Evolutionary conservation across 2,888 invertebrate species (phyloP).

Genomic region (Thalpophila matura): DNA sequence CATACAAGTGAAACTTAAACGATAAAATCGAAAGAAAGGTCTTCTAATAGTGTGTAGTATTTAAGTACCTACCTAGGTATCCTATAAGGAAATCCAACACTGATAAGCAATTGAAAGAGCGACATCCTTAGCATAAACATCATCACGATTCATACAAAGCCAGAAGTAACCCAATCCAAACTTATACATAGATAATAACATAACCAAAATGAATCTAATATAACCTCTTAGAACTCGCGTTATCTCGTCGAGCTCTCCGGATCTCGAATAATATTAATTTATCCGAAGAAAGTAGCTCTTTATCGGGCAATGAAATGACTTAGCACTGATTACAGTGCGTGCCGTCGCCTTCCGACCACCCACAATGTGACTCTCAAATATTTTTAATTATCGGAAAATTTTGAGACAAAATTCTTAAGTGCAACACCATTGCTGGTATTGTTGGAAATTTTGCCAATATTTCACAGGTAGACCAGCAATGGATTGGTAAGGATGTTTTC

Average conservation of each 20-base stretch:
- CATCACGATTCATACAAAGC: constrained; percentile 11
- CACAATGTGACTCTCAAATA: constrained; percentile 30
- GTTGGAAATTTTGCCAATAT: accelerated
- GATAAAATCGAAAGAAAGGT: no score
- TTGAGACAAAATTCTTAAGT: accelerated
- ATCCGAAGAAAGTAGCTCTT: constrained; percentile 75
- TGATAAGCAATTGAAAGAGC: background rate
- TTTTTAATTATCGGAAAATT: constrained; percentile 50
- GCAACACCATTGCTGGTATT: constrained; percentile 18
- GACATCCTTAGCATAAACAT: background rate
- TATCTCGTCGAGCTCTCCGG: constrained; percentile 61
- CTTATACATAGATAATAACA: constrained; percentile 33
- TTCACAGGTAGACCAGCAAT: background rate
- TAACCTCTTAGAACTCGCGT: constrained; percentile 48
- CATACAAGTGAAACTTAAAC: no score
- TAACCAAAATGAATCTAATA: constrained; percentile 47
- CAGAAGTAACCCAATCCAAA: constrained; percentile 19
- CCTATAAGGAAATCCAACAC: background rate
- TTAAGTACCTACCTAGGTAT: no score
- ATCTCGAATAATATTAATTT: constrained; percentile 79
- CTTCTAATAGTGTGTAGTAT: no score
- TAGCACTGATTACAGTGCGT: constrained; percentile 81
- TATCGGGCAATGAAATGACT: constrained; percentile 79
- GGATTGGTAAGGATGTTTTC: background rate
- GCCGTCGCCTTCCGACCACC: constrained; percentile 53